phyloP scores from a whole-genome alignment of 1,140 invertebrate species.

The Pogonomyrmex barbatus region DNA sequence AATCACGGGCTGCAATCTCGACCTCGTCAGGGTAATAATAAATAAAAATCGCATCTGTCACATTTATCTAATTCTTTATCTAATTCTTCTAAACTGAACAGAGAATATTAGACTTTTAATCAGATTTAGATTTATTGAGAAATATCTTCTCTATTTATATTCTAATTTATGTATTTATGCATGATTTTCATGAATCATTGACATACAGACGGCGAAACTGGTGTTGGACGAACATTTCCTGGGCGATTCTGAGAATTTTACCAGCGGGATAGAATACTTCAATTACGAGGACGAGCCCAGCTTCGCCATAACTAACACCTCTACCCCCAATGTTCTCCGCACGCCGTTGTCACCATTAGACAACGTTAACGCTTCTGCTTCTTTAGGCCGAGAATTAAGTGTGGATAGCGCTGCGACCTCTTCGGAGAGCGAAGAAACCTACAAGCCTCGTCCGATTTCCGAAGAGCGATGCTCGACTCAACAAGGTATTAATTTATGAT shows the following conservation, averaged over 20 bases:
- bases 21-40: conserved; percentile 91
- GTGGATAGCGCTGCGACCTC: conserved; percentile 78
- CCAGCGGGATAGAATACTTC: conserved; percentile 85
- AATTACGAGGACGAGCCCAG: conserved; percentile 85
- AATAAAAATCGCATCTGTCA: not conserved
- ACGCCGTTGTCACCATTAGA: conserved; percentile 72
- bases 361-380: conserved; percentile 59
- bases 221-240: conserved; percentile 94
- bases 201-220: conserved; percentile 92
- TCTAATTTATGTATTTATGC: not conserved
- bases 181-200: conserved; percentile 1
- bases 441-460: conserved; percentile 73
- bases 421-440: conserved; percentile 81
- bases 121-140: too few species aligned
- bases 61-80: too few species aligned
- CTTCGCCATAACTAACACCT: conserved; percentile 69
- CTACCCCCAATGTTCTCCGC: conserved; percentile 67
- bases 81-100: not conserved
- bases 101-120: too few species aligned
- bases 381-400: conserved; percentile 77
- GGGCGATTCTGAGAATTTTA: conserved; percentile 86
- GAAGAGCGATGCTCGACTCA: conserved; percentile 63
- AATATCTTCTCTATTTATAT: not conserved
- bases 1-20: conserved; percentile 93
- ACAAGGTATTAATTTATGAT: conserved; percentile 57